Percentiles rank a stretch among this genome's conserved stretches.
These are phyloP conservation scores for Drosophila ananassae DNA, from an alignment of 1,140 invertebrate species.

Conservation along the genomic window DNA sequence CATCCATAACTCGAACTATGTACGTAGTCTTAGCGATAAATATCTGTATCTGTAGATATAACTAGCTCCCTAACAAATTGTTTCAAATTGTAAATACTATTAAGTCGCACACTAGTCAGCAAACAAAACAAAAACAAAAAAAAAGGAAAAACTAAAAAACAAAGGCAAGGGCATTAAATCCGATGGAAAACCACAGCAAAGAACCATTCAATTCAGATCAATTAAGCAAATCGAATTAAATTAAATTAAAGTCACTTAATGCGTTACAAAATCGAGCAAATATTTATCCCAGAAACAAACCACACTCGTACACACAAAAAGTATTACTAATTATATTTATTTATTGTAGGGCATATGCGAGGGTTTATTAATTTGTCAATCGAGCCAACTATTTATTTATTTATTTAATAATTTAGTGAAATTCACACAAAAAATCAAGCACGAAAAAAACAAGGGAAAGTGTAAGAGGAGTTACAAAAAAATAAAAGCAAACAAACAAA, in stretches of 20 bases:
- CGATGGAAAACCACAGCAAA: constrained; percentile 57
- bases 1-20: constrained; percentile 37
- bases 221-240: constrained; percentile 58
- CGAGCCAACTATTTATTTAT: constrained; percentile 57
- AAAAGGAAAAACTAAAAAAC: constrained; percentile 9
- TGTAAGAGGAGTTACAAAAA: neutral
- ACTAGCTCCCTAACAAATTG: constrained; percentile 70
- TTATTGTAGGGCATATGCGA: constrained; percentile 37
- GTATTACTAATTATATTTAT: constrained; percentile 74
- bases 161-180: neutral
- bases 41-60: constrained; percentile 20
- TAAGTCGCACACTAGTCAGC: constrained; percentile 77
- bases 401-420: constrained; percentile 64
- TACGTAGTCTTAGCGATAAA: constrained; percentile 24
- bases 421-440: constrained; percentile 52
- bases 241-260: constrained; percentile 63
- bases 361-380: constrained; percentile 56
- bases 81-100: constrained; percentile 78
- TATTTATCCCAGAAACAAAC: constrained; percentile 31
- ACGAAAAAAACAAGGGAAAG: constrained; percentile 46
- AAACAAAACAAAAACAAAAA: too few species aligned
- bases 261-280: constrained; percentile 53
- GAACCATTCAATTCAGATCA: constrained; percentile 64
- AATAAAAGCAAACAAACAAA: neutral
- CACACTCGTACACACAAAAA: constrained; percentile 39